phyloP scores from a whole-genome alignment of 2,797 vertebrate genomes.

The Sebastes trivittatus region DNA sequence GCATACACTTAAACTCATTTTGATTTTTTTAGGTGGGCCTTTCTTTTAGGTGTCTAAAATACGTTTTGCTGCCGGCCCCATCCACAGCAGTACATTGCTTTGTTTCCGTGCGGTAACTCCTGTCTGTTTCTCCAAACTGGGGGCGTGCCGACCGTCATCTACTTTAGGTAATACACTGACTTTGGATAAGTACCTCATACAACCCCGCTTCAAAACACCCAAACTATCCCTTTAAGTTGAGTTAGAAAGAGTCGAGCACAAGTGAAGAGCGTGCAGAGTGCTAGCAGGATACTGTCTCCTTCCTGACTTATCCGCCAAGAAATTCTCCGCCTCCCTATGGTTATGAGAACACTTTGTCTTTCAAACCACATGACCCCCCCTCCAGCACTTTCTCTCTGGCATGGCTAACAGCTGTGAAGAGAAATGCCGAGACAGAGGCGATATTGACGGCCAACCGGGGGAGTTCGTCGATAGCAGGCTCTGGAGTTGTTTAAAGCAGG shows the following conservation, averaged over 20 bases:
- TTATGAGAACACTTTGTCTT: conserved; percentile 25
- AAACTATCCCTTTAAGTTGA: not conserved
- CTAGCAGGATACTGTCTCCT: not conserved
- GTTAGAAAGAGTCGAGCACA: not conserved
- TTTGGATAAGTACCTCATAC: too few relatives aligned
- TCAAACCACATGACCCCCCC: not conserved
- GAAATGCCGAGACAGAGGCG: conserved; percentile 27
- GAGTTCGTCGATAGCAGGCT: conserved; percentile 60
- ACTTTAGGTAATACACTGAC: too few relatives aligned
- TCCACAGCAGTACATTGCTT: too few relatives aligned
- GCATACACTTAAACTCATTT: too few relatives aligned
- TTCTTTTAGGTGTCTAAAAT: too few relatives aligned
- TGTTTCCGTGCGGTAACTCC: too few relatives aligned
- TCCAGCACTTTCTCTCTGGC: conserved; percentile 12
- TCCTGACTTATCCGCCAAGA: not conserved
- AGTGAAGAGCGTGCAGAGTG: not conserved
- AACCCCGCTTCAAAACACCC: not conserved
- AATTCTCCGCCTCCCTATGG: conserved; percentile 2
- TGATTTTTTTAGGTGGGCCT: too few relatives aligned
- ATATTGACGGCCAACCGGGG: conserved; percentile 58
- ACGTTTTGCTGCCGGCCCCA: too few relatives aligned
- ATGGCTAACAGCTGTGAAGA: conserved; percentile 49
- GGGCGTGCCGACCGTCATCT: too few relatives aligned
- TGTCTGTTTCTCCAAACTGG: too few relatives aligned
- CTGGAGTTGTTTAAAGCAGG: conserved; percentile 58